phyloP scores from a whole-genome alignment of 1,140 invertebrate genomes.

The Phocides pigmalion region DNA sequence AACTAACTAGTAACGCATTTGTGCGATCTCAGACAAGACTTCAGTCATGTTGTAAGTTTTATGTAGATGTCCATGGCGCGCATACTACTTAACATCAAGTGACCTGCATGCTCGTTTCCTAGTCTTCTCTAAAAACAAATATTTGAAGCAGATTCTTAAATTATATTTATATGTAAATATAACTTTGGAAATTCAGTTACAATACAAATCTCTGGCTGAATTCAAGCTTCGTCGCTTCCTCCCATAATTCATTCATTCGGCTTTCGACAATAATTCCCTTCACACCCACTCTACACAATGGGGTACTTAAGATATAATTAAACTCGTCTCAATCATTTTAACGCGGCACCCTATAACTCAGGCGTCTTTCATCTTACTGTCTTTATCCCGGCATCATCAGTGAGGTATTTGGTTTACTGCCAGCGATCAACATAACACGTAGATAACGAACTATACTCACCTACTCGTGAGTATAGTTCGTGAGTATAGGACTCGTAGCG shows the following conservation, averaged over 20 bases:
- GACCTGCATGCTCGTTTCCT: too few relatives aligned
- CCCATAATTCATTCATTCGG: slow-evolving; percentile 31
- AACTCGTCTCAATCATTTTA: slow-evolving; percentile 44
- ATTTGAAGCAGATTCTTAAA: not conserved
- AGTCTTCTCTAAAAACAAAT: too few relatives aligned
- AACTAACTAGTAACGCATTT: too few relatives aligned
- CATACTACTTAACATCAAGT: too few relatives aligned
- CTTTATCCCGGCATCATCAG: slow-evolving; percentile 33
- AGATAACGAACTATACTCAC: not conserved
- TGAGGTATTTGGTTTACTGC: not conserved
- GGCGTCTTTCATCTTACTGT: slow-evolving; percentile 34
- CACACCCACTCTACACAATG: slow-evolving; percentile 40
- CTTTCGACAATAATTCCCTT: slow-evolving; percentile 30
- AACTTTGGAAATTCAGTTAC: slow-evolving; percentile 14
- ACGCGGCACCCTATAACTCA: slow-evolving; percentile 36
- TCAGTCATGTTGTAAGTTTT: too few relatives aligned
- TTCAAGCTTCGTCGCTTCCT: slow-evolving; percentile 15
- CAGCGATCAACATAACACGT: not conserved
- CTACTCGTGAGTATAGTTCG: too few relatives aligned
- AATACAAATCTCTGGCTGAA: slow-evolving; percentile 19
- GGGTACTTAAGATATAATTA: slow-evolving; percentile 39
- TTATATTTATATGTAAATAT: not conserved
- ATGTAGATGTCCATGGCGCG: too few relatives aligned
- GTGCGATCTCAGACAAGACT: too few relatives aligned
- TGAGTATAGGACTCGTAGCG: too few relatives aligned